Evolutionary conservation across 2,113 vertebrate genomes (phyloP).

Genomic region (Colinus virginianus): DNA sequence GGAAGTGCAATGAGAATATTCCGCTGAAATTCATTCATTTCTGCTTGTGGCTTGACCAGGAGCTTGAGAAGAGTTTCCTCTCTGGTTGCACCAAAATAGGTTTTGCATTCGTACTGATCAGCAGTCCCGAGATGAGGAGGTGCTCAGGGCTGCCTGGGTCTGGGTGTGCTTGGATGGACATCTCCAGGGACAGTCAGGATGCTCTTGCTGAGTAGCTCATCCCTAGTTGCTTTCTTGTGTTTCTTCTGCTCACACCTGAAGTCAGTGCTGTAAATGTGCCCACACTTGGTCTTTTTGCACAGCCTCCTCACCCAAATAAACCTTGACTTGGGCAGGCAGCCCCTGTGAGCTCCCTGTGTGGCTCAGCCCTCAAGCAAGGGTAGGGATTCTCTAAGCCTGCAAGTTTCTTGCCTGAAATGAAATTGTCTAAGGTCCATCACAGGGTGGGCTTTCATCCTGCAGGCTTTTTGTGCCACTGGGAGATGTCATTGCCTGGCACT

Average conservation of each 20-base stretch:
- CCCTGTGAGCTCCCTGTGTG: background rate
- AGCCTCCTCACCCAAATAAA: background rate
- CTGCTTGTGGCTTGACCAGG: background rate
- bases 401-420: background rate
- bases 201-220: background rate
- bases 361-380: background rate
- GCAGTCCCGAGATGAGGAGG: background rate
- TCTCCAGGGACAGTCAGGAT: fast-evolving
- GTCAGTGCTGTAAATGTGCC: fast-evolving
- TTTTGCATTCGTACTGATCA: background rate
- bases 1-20: too few species aligned
- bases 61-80: background rate
- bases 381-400: background rate
- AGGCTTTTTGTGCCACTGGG: background rate
- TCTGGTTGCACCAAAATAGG: background rate
- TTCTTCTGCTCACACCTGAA: background rate
- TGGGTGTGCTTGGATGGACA: background rate
- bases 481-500: background rate
- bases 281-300: background rate
- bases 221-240: fast-evolving
- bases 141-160: background rate
- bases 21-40: background rate
- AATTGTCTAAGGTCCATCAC: background rate
- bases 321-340: background rate
- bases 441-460: background rate